These are phyloP conservation scores for Cephus sareptanus DNA, from an alignment of 2,888 invertebrate species.

Conservation along the genomic window DNA sequence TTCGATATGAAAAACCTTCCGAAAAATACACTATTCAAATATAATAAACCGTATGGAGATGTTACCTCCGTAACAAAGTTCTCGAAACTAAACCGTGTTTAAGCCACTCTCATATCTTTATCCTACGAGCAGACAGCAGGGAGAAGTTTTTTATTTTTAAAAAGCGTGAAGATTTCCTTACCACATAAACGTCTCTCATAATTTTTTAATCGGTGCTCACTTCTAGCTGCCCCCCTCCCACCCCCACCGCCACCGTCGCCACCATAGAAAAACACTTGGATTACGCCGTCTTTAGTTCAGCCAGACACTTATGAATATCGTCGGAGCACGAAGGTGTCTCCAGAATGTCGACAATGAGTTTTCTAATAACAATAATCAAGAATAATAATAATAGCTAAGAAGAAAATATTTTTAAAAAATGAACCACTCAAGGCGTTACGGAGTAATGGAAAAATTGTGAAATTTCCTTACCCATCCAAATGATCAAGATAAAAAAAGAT, in stretches of 20 bases:
- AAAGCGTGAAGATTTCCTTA: slow-evolving; percentile 51
- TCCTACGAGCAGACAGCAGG: slow-evolving; percentile 18
- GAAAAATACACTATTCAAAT: neutral
- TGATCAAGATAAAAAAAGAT: neutral
- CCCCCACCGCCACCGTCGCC: slow-evolving; percentile 12
- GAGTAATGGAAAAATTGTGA: neutral
- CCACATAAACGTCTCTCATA: slow-evolving; percentile 24
- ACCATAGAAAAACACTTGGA: neutral
- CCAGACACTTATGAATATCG: slow-evolving; percentile 25
- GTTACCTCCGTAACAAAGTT: slow-evolving; percentile 18
- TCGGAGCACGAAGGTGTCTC: slow-evolving; percentile 7
- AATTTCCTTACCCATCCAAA: neutral
- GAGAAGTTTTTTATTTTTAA: slow-evolving; percentile 37
- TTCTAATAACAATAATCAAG: slow-evolving; percentile 10
- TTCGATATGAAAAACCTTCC: neutral
- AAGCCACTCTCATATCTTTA: slow-evolving; percentile 40
- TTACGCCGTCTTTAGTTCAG: slow-evolving; percentile 41
- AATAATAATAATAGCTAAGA: neutral
- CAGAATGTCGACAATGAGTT: slow-evolving; percentile 9
- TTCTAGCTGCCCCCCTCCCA: slow-evolving; percentile 41
- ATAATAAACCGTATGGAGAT: neutral
- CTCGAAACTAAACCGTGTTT: slow-evolving; percentile 43
- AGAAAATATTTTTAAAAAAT: neutral
- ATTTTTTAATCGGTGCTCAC: slow-evolving; percentile 42
- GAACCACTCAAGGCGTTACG: neutral